phyloP scores from a whole-genome alignment of 2,797 vertebrate genomes.

The Leptodactylus fallax region DNA sequence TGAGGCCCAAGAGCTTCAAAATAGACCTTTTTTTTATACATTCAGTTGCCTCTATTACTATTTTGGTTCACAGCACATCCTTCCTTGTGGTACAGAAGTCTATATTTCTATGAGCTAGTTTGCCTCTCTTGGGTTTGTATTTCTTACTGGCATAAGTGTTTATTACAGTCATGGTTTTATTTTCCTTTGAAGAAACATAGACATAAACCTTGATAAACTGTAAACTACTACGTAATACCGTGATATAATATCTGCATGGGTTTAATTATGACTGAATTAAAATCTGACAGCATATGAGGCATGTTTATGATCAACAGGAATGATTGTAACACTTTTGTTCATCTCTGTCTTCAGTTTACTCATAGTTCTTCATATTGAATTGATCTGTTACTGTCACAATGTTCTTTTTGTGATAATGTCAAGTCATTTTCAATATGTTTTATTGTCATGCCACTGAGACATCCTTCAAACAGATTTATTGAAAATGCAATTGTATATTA shows the following conservation, averaged over 20 bases:
- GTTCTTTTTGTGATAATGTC: constrained; percentile 36
- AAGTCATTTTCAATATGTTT: constrained; percentile 32
- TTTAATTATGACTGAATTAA: constrained; percentile 1
- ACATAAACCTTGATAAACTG: neutral
- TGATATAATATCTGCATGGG: neutral
- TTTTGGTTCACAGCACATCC: neutral
- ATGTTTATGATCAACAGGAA: constrained; percentile 7
- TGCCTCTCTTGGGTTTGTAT: neutral
- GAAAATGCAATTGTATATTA: neutral
- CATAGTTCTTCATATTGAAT: constrained; percentile 25
- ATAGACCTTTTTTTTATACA: too few species aligned
- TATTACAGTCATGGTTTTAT: neutral
- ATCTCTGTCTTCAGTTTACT: neutral
- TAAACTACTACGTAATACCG: neutral
- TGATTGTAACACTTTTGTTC: neutral
- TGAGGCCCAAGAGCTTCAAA: too few species aligned
- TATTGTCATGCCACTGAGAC: constrained; percentile 33
- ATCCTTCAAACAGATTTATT: constrained; percentile 30
- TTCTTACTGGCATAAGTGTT: neutral
- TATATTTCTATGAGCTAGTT: neutral
- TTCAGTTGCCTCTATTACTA: too few species aligned
- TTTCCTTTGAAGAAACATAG: neutral
- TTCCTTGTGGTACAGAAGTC: neutral
- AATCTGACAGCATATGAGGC: neutral
- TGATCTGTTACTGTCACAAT: constrained; percentile 36